These are phyloP conservation scores for Karalla daura DNA, from an alignment of 2,797 vertebrate species.

Conservation along the genomic window DNA sequence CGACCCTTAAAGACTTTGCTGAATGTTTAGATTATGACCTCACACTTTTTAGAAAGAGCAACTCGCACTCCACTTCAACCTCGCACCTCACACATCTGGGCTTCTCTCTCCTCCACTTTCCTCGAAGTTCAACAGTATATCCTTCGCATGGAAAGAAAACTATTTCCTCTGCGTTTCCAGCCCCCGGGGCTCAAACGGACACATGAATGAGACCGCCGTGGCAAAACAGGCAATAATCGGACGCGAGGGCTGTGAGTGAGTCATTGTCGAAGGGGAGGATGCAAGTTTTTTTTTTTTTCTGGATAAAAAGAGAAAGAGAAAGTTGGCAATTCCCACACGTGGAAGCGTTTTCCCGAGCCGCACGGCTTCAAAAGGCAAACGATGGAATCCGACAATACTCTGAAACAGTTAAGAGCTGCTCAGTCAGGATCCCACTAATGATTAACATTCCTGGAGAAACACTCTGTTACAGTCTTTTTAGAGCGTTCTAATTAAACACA, in stretches of 20 bases:
- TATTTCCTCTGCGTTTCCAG: conserved; percentile 71
- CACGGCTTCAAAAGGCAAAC: conserved; percentile 77
- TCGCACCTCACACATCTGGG: conserved; percentile 66
- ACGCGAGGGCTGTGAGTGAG: conserved; percentile 25
- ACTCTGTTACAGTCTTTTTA: conserved; percentile 77
- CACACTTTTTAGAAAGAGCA: conserved; percentile 43
- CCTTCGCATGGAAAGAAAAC: conserved; percentile 51
- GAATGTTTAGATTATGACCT: conserved; percentile 52
- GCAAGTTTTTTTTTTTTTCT: conserved; percentile 1
- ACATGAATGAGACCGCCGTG: conserved; percentile 60
- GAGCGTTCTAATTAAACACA: conserved; percentile 83
- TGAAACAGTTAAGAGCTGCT: conserved; percentile 78
- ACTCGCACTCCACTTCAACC: conserved; percentile 39
- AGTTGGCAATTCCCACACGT: conserved; percentile 76
- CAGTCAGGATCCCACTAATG: conserved; percentile 82
- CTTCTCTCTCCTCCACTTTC: conserved; percentile 41
- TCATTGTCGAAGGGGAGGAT: conserved; percentile 43
- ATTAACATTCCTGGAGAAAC: conserved; percentile 85
- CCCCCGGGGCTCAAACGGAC: conserved; percentile 52
- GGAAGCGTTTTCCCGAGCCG: conserved; percentile 75
- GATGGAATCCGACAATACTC: conserved; percentile 74
- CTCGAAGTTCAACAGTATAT: conserved; percentile 59
- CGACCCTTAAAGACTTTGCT: conserved; percentile 16
- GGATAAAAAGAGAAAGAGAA: conserved; percentile 39
- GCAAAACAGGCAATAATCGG: conserved; percentile 49